phyloP scores from a whole-genome alignment of 37 sponge, comb jelly and placozoan species.

The Amphimedon queenslandica region DNA sequence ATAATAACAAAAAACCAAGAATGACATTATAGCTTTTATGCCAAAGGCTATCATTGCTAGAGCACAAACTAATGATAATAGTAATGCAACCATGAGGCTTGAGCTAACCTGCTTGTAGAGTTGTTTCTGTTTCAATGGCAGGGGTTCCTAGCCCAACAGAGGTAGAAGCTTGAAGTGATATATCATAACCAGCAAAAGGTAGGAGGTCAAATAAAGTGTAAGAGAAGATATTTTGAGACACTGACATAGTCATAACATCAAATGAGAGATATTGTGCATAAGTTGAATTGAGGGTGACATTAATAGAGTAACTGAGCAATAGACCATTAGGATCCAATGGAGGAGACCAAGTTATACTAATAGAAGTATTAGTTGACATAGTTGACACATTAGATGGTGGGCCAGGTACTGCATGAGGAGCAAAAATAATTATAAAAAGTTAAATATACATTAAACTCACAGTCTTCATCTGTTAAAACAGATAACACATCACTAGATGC shows the following conservation, averaged over 20 bases:
- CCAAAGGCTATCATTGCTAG: no score
- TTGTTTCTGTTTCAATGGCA: neutral
- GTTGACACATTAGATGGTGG: slow-evolving; percentile 19
- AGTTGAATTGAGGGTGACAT: neutral
- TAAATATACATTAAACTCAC: neutral
- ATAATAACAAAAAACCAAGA: neutral
- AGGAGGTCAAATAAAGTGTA: no score
- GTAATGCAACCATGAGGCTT: neutral
- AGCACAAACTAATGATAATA: neutral
- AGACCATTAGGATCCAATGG: slow-evolving; percentile 42
- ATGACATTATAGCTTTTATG: no score
- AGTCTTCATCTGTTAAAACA: slow-evolving; percentile 3
- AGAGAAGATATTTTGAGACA: no score
- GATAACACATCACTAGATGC: neutral
- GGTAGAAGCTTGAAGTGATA: slow-evolving; percentile 24
- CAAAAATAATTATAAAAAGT: neutral
- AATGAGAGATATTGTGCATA: neutral
- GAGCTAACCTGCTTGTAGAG: slow-evolving; percentile 14
- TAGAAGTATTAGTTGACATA: slow-evolving; percentile 8
- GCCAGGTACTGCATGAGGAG: slow-evolving; percentile 34
- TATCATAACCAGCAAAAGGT: slow-evolving; percentile 18
- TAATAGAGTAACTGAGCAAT: slow-evolving; percentile 18
- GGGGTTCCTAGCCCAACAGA: slow-evolving; percentile 15
- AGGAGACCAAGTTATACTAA: slow-evolving; percentile 23
- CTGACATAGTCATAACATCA: neutral